Evolutionary conservation across 2,797 vertebrate species (phyloP).

Genomic region (Amazona finschi): DNA sequence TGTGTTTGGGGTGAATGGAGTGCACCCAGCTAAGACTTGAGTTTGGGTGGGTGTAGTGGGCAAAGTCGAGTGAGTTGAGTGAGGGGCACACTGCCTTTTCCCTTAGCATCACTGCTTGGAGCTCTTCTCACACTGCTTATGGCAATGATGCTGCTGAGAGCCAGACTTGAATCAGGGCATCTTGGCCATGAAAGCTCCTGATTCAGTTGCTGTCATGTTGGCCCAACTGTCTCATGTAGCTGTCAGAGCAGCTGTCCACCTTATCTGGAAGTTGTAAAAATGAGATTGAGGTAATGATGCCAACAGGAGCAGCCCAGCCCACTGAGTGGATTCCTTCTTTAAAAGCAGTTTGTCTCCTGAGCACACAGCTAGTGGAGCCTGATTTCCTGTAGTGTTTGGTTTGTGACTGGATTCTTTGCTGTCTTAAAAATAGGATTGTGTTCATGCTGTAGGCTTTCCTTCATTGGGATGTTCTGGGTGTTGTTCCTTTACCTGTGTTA

Average conservation of each 20-base stretch:
- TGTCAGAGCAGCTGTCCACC: neutral
- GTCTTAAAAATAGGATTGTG: neutral
- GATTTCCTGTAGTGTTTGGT: neutral
- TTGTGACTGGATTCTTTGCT: neutral
- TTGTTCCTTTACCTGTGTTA: neutral
- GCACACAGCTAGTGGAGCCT: neutral
- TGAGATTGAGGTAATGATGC: neutral
- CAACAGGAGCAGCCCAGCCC: neutral
- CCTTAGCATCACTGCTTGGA: neutral
- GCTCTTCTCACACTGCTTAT: neutral
- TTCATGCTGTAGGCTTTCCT: neutral
- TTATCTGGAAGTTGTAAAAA: neutral
- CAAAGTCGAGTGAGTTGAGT: neutral
- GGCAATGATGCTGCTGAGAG: neutral
- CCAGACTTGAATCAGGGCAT: neutral
- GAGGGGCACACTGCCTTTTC: neutral
- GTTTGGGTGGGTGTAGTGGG: rapidly evolving
- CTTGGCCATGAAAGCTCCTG: neutral
- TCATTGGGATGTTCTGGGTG: neutral
- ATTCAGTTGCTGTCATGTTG: neutral
- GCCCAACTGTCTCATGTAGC: neutral
- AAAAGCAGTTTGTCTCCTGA: neutral
- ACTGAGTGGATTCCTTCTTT: neutral
- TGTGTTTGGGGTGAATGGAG: neutral
- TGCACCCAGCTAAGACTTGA: neutral